phyloP scores from a whole-genome alignment of 2,888 invertebrate genomes.

The Dicranocentrus wangi region DNA sequence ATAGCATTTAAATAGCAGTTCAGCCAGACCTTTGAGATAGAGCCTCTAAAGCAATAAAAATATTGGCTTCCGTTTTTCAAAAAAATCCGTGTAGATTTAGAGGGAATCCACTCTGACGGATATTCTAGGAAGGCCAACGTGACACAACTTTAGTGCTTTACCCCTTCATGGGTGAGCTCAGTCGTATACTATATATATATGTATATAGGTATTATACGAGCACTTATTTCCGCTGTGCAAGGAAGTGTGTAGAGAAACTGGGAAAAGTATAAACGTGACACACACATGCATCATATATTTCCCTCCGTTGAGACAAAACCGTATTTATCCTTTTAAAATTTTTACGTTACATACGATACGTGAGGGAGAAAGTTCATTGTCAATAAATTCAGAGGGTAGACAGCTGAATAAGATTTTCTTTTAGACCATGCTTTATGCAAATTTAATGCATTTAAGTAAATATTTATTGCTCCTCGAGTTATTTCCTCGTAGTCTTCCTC shows the following conservation, averaged over 20 bases:
- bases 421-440: slow-evolving; percentile 38
- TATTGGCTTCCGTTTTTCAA: slow-evolving; percentile 11
- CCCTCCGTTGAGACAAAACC: slow-evolving; percentile 14
- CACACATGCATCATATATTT: slow-evolving; percentile 7
- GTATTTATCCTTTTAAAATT: slow-evolving; percentile 28
- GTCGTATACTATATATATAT: not conserved
- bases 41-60: slow-evolving; percentile 41
- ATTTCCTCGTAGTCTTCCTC: not conserved
- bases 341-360: not conserved
- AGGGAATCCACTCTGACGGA: slow-evolving; percentile 10
- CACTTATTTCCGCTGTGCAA: not conserved
- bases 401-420: slow-evolving; percentile 36
- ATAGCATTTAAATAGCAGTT: not conserved
- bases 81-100: slow-evolving; percentile 20
- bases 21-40: too few species aligned
- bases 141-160: not conserved
- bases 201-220: too few species aligned
- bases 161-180: not conserved
- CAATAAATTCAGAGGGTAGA: slow-evolving; percentile 40
- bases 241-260: not conserved
- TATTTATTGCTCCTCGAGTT: slow-evolving; percentile 36
- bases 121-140: not conserved
- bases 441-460: slow-evolving; percentile 53
- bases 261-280: not conserved
- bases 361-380: slow-evolving; percentile 35